phyloP scores from a whole-genome alignment of 2,797 vertebrate genomes.

The Onychomys arenicola region DNA sequence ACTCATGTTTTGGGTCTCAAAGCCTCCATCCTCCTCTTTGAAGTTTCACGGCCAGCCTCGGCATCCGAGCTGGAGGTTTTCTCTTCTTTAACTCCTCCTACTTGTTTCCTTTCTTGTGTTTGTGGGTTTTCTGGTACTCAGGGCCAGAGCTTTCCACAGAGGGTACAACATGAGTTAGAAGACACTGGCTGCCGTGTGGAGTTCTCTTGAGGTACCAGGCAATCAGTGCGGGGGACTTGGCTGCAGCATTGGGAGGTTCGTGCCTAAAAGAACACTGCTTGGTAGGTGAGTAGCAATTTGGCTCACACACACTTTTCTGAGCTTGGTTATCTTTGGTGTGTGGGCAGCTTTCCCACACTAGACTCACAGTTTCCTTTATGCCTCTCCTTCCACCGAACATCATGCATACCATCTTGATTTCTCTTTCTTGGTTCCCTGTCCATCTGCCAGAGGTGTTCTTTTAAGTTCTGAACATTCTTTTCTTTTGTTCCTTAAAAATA shows the following conservation, averaged over 20 bases:
- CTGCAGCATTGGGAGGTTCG: not conserved
- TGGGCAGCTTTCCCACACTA: not conserved
- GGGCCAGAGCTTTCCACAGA: not conserved
- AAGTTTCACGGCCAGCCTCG: not conserved
- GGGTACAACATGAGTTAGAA: not conserved
- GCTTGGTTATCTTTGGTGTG: not conserved
- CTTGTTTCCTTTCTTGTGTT: not conserved
- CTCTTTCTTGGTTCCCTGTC: not conserved
- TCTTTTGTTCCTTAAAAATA: constrained; percentile 48
- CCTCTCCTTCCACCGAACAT: fast-evolving
- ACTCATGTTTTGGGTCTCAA: not conserved
- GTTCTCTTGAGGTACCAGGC: not conserved
- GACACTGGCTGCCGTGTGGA: not conserved
- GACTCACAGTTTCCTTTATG: not conserved
- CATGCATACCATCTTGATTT: not conserved
- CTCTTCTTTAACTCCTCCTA: not conserved
- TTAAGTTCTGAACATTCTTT: constrained; percentile 19
- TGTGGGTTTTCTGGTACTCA: not conserved
- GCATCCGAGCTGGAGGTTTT: not conserved
- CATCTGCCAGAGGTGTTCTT: not conserved
- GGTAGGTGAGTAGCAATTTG: not conserved
- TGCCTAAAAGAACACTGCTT: not conserved
- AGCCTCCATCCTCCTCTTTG: not conserved
- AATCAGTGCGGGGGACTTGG: not conserved
- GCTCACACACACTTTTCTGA: not conserved